Evolutionary conservation across 1,140 invertebrate genomes (phyloP).

Genomic region (Teleopsis dalmanni): DNA sequence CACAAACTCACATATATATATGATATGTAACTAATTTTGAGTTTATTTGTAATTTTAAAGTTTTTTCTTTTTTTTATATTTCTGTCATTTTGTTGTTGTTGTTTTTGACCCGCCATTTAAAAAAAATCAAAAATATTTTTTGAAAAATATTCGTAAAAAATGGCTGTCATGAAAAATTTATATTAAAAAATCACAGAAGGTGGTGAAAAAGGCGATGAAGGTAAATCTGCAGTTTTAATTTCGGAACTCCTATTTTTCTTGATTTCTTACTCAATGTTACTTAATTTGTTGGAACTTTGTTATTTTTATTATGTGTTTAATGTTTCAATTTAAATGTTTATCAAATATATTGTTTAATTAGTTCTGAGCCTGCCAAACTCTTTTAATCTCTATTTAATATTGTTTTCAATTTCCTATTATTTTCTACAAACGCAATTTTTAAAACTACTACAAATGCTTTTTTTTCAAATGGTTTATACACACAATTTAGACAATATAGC

Average conservation of each 20-base stretch:
- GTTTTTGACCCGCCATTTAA: conserved; percentile 1
- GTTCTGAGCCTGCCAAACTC: no score
- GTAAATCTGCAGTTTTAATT: conserved; percentile 14
- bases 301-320: not conserved
- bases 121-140: not conserved
- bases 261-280: not conserved
- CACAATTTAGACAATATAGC: no score
- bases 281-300: conserved; percentile 1
- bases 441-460: no score
- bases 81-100: conserved; percentile 9
- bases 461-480: no score
- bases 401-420: no score
- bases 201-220: conserved; percentile 18
- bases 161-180: not conserved
- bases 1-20: no score
- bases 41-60: not conserved
- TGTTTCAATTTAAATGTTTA: not conserved
- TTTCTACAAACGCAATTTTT: no score
- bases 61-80: conserved; percentile 6
- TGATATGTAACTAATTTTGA: no score
- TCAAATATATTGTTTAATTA: not conserved
- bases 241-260: not conserved
- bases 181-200: conserved; percentile 14
- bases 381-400: no score
- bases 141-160: not conserved